Evolutionary conservation across 2,888 invertebrate genomes (phyloP), one percentile per base, ranked within the genome.

Genomic region (Campoletis raptor): DNA sequence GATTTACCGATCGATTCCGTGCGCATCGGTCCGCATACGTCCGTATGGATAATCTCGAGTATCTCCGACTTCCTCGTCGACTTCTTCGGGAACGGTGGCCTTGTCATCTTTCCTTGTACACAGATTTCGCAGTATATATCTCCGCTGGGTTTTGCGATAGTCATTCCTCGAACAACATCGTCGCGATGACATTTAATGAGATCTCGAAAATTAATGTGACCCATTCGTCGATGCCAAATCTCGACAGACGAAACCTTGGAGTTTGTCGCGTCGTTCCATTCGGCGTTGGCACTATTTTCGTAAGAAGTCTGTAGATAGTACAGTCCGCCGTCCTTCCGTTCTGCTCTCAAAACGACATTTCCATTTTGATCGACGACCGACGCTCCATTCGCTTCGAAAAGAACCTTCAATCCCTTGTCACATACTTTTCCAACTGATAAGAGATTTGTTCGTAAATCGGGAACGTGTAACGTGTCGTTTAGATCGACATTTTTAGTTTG

Each of bases 201-300:
- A 10, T 69, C 69, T 2, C 42, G n/a, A 37, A 37, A 69, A 24
- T 69, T 69, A 4, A 69, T 21, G 12, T 69, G 69, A 10, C 69
- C 69, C 69, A 69, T 69, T 45, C 21, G 40, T 12, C 24, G 15
- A 12, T 67, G 69, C 69, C 69, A 69, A 42, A 36, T 40, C 21
- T 69, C 42, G 21, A 21, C 21, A 15, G 21, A 40, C 12, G 69
- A 42, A 10, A 12, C 37, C 66, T n/a, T 18, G 5, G 40, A 36
- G 8, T 67, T 36, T 18, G 3, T 40, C 18, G 8, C 66, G 15
- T n/a, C 66, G 4, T 37, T 1, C 37, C n/a, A 37, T 18, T 67
- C n/a, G 7, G 18, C 40, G 18, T 37, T 40, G 9, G 36, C 40
- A 18, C 40, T 40, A n/a, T 7, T 36, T 36, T 64, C 64, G 18